Conservation (phyloP, 2,113 vertebrate species). For the Syrmaticus mikado region DNA sequence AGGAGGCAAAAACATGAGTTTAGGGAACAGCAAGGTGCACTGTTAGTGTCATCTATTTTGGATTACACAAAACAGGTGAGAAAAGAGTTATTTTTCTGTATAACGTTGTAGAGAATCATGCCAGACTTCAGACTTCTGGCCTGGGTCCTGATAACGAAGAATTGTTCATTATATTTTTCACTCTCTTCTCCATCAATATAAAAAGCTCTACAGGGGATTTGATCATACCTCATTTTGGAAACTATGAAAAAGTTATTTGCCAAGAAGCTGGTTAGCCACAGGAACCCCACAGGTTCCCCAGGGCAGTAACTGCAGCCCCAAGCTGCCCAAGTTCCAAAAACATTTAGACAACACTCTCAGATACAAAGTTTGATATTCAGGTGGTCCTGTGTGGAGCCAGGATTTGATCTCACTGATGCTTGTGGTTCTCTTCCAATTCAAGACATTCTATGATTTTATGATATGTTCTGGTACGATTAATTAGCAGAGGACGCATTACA, state of each 20-base stretch:
- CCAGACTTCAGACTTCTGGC: not conserved
- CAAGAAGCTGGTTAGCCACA: not conserved
- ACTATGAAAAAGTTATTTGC: not conserved
- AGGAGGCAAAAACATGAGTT: not conserved
- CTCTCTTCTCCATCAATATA: not conserved
- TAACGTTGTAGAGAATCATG: not conserved
- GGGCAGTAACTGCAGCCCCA: not conserved
- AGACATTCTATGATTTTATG: not conserved
- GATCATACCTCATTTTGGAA: not conserved
- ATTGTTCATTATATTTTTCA: not conserved
- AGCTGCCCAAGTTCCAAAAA: not conserved
- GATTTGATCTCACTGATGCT: not conserved
- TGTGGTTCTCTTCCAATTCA: not conserved
- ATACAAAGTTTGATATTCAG: not conserved
- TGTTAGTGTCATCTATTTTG: not conserved
- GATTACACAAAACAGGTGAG: not conserved
- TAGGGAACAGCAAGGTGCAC: not conserved
- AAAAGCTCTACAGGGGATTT: not conserved
- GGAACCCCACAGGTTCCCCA: not conserved
- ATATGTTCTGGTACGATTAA: not conserved
- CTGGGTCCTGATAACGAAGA: not conserved
- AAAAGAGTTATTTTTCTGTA: not conserved
- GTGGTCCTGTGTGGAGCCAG: not conserved
- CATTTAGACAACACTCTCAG: not conserved
- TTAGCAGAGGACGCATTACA: not conserved